Conservation (phyloP, 2,113 vertebrate genomes). For the Pluvianellus socialis region DNA sequence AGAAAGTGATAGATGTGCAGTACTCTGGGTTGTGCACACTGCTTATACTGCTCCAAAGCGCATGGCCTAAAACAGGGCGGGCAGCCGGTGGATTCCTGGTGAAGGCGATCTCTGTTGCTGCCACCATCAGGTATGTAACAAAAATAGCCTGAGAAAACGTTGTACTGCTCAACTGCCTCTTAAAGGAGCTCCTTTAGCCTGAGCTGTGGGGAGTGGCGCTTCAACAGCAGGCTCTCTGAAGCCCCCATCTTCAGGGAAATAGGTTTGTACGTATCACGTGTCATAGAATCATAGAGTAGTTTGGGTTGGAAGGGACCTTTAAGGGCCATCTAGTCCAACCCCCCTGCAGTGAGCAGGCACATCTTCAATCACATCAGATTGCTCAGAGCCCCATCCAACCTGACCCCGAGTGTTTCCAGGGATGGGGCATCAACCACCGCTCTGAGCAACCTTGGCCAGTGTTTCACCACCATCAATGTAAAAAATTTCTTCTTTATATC, state of each 20-base stretch:
- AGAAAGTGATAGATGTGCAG: background rate
- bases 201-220: background rate
- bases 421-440: background rate
- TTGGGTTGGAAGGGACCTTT: background rate
- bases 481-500: background rate
- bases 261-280: background rate
- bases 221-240: background rate
- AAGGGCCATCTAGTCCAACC: background rate
- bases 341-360: background rate
- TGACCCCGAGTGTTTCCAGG: background rate
- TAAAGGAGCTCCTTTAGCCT: background rate
- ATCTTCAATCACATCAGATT: background rate
- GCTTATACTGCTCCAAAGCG: background rate
- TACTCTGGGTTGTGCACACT: fast-evolving
- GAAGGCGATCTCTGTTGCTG: background rate
- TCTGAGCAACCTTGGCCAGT: background rate
- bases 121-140: background rate
- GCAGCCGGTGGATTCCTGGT: background rate
- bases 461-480: background rate
- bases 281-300: background rate
- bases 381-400: background rate
- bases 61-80: background rate
- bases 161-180: background rate
- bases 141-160: background rate
- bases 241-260: background rate